A percentile compares a stretch with the other conserved stretches of the same genome.
Evolutionary conservation across 2,113 vertebrate species (phyloP).

Genomic region (Atrichornis clamosus): DNA sequence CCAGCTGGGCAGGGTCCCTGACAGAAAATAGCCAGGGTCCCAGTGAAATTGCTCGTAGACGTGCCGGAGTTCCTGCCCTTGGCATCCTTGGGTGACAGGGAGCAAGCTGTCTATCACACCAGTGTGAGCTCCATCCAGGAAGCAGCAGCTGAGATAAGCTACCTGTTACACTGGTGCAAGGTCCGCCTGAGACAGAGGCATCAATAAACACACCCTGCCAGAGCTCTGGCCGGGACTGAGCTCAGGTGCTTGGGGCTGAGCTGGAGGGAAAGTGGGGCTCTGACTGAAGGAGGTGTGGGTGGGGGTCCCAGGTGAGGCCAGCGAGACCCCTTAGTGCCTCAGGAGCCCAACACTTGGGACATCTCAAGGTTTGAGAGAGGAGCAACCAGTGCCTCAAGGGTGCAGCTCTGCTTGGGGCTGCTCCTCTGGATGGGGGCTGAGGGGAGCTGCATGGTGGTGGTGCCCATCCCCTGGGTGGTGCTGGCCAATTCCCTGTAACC

Average conservation of each 20-base stretch:
- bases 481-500: background rate
- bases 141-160: background rate
- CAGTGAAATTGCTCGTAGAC: background rate
- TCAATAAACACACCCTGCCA: background rate
- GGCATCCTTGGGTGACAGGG: background rate
- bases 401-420: background rate
- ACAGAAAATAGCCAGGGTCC: background rate
- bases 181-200: background rate
- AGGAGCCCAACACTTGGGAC: too few species aligned
- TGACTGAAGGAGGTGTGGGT: background rate
- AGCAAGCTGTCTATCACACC: background rate
- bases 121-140: background rate
- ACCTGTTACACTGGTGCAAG: background rate
- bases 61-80: background rate
- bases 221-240: background rate
- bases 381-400: background rate
- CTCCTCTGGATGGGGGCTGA: background rate
- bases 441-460: background rate
- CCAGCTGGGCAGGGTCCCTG: background rate
- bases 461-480: background rate
- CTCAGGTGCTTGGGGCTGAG: background rate
- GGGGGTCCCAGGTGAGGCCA: background rate
- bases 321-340: background rate
- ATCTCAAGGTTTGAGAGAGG: background rate
- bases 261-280: background rate